Base-by-base conservation (phyloP, 2,113 vertebrate genomes). In the Donacobius atricapilla region DNA sequence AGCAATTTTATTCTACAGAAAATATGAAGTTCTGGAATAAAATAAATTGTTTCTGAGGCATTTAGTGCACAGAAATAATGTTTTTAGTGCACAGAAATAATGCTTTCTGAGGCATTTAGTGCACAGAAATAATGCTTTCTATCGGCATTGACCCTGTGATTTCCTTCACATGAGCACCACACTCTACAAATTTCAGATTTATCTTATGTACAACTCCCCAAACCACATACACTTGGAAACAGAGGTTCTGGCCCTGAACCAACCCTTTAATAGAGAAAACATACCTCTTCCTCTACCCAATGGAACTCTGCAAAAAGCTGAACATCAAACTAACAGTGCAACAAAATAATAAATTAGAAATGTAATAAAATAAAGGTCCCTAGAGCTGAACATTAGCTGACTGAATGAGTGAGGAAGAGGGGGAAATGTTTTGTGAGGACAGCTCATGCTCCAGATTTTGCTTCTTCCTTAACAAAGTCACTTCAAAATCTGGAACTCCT, bases 401-500 rank as follows among this genome's bases (percentile, higher is more conserved):
- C 22, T 8, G 31, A 69, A 65, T 3, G 2, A 70, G 23, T 1
- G 0, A 39, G 39, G 40, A 58, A 60, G 42, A 70, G 30, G 8
- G 8, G 22, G 25, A 19, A 37, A 27, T 0, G 4, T 10, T 48
- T 15, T 5, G 0, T 4, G 33, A 21, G 13, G 21, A 33, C 21
- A 33, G 40, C 58, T 80, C 30, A 23, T 0, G 0, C 27, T 37
- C 5, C 33, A 22, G 8, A 13, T 20, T 42, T 45, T 3, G 37
- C 28, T 22, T 51, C 51, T 56, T 57, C 73, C 25, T 0, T 8
- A 17, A 7, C 9, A 5, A 27, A 47, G 37, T 95, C 94, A 98
- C 73, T 98, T 98, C 77, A 98, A 64, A 86, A 99, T 98, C 78
- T 96, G 98, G 95, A 99, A 99, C 51, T 98, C 98, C 20, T 96